A percentile compares a stretch with the other conserved stretches of the same genome.
phyloP scores from a whole-genome alignment of 2,113 vertebrate species.

The Prochilodus magdalenae region DNA sequence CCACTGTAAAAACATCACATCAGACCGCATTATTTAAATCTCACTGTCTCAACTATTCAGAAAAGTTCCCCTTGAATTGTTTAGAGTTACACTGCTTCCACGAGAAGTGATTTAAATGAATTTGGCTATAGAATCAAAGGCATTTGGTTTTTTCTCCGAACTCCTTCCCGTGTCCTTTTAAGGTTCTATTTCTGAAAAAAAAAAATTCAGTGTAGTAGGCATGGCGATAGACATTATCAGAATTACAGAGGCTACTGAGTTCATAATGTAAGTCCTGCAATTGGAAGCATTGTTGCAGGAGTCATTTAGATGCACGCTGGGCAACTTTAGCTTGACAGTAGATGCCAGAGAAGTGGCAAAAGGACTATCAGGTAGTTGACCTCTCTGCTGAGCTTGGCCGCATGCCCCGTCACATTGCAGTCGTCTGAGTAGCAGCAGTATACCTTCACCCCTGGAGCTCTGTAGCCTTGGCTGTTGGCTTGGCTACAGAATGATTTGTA shows the following conservation, averaged over 20 bases:
- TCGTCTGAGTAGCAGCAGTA: constrained; percentile 87
- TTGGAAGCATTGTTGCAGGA: not conserved
- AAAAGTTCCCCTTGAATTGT: too few relatives aligned
- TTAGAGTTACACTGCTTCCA: not conserved
- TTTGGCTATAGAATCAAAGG: not conserved
- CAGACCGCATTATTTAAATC: too few relatives aligned
- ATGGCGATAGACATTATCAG: constrained; percentile 1
- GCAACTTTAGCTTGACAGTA: constrained; percentile 60
- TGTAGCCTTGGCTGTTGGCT: constrained; percentile 81
- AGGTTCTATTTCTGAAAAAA: too few relatives aligned
- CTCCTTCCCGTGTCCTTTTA: not conserved
- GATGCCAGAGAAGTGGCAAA: constrained; percentile 60
- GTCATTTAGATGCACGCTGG: not conserved
- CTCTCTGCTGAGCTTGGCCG: constrained; percentile 48
- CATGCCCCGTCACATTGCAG: constrained; percentile 80
- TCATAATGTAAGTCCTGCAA: constrained; percentile 1
- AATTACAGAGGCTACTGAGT: constrained; percentile 8
- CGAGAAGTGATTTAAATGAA: not conserved
- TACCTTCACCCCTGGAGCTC: constrained; percentile 80
- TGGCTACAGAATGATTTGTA: constrained; percentile 89
- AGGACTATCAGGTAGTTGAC: constrained; percentile 62
- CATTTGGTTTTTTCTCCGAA: constrained; percentile 10
- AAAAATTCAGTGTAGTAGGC: not conserved
- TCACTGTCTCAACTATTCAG: too few relatives aligned
- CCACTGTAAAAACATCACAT: too few relatives aligned